phyloP scores from a whole-genome alignment of 2,113 vertebrate species.

The Capricornis sumatraensis region DNA sequence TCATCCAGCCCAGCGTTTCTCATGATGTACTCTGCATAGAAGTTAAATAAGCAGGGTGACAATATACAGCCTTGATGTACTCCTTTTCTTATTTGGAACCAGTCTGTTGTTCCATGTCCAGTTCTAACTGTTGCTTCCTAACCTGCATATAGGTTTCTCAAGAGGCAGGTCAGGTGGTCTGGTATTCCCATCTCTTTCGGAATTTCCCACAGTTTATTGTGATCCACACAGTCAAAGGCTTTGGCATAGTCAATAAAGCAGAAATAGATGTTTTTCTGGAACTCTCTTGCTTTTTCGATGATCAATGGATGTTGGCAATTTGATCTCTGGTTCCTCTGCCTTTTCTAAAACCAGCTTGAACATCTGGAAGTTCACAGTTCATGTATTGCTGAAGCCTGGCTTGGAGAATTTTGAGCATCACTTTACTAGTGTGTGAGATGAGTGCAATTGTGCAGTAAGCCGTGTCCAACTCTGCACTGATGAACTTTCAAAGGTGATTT shows the following conservation, averaged over 20 bases:
- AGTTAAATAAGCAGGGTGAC: neutral
- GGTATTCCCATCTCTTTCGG: neutral
- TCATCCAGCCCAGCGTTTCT: neutral
- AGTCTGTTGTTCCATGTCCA: neutral
- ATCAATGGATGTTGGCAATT: neutral
- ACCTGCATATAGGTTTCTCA: neutral
- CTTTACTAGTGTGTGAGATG: neutral
- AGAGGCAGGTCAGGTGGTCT: neutral
- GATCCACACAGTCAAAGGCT: neutral
- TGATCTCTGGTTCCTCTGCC: neutral
- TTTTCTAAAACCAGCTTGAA: neutral
- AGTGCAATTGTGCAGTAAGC: neutral
- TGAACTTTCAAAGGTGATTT: slow-evolving; percentile 12
- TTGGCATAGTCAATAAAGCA: neutral
- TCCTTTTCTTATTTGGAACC: neutral
- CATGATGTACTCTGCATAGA: neutral
- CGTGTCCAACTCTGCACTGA: neutral
- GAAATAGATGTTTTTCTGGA: neutral
- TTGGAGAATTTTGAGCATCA: neutral
- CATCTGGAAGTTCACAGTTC: neutral
- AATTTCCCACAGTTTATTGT: neutral
- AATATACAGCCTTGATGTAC: neutral
- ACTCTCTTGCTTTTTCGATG: neutral
- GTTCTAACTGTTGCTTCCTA: neutral
- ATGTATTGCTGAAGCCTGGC: neutral